Evolutionary conservation across 2,797 vertebrate genomes (phyloP).

Genomic region (Pempheris klunzingeri): DNA sequence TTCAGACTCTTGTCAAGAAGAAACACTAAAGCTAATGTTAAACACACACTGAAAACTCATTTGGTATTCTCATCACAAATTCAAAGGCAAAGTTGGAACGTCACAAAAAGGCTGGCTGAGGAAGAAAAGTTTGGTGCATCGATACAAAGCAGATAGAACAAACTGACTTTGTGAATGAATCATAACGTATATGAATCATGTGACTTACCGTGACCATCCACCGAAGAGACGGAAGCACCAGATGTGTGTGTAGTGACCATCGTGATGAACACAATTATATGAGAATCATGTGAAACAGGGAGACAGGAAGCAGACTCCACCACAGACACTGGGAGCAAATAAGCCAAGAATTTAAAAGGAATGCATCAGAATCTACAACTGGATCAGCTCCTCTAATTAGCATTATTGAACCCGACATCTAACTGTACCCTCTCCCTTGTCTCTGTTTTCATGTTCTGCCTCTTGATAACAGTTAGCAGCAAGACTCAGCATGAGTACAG

Average conservation of each 20-base stretch:
- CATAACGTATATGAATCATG: too few species aligned
- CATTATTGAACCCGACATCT: background rate
- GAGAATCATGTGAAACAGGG: slow-evolving; percentile 25
- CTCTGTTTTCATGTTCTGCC: background rate
- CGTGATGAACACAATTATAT: slow-evolving; percentile 16
- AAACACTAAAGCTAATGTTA: too few species aligned
- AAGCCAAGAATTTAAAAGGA: background rate
- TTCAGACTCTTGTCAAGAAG: too few species aligned
- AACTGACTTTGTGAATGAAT: too few species aligned
- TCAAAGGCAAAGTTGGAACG: background rate
- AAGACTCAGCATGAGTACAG: slow-evolving; percentile 45
- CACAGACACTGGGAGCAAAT: background rate
- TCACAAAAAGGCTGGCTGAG: background rate
- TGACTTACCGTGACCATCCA: too few species aligned
- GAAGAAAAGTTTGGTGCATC: background rate
- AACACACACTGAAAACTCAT: too few species aligned
- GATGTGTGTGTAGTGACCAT: too few species aligned
- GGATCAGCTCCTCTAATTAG: background rate
- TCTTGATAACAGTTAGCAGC: slow-evolving; percentile 6
- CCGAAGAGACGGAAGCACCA: too few species aligned
- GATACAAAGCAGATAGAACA: too few species aligned
- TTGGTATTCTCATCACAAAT: too few species aligned
- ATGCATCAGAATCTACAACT: slow-evolving; percentile 2
- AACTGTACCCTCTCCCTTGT: background rate
- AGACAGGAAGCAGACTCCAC: background rate